Evolutionary conservation across 2,888 invertebrate genomes (phyloP).

Genomic region (Teleiodes luculella): DNA sequence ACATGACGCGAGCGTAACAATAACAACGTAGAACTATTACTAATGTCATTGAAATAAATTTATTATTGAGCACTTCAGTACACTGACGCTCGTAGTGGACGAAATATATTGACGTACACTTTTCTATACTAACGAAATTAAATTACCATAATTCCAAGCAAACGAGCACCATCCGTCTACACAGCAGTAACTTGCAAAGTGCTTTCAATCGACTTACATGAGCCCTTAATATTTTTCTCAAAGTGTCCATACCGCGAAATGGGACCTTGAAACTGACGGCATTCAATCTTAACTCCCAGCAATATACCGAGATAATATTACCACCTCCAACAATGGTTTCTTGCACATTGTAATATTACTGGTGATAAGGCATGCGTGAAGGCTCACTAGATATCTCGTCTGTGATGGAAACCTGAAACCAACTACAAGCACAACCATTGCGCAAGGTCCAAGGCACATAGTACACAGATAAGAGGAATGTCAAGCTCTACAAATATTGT

Average conservation of each 20-base stretch:
- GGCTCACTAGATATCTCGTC: constrained; percentile 23
- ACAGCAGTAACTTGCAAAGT: not conserved
- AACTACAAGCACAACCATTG: not conserved
- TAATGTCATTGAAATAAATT: too few species aligned
- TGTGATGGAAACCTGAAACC: constrained; percentile 11
- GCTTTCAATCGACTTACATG: constrained; percentile 1
- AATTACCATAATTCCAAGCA: not conserved
- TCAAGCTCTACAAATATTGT: not conserved
- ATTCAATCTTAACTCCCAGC: not conserved
- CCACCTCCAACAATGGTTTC: constrained; percentile 23
- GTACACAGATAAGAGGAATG: not conserved
- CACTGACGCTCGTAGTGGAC: not conserved
- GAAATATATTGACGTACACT: not conserved
- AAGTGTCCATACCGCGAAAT: constrained; percentile 6
- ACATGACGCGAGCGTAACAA: not conserved
- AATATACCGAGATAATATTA: constrained; percentile 13
- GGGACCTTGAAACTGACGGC: not conserved
- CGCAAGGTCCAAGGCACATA: not conserved
- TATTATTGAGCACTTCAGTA: too few species aligned
- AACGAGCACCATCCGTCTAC: not conserved
- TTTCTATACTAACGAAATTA: not conserved
- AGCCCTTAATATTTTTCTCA: constrained; percentile 4
- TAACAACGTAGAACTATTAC: too few species aligned
- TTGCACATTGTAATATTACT: constrained; percentile 15
- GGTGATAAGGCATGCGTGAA: constrained; percentile 23